These are phyloP conservation scores for Neodiprion lecontei DNA, from an alignment of 1,140 invertebrate species.

Conservation along the genomic window DNA sequence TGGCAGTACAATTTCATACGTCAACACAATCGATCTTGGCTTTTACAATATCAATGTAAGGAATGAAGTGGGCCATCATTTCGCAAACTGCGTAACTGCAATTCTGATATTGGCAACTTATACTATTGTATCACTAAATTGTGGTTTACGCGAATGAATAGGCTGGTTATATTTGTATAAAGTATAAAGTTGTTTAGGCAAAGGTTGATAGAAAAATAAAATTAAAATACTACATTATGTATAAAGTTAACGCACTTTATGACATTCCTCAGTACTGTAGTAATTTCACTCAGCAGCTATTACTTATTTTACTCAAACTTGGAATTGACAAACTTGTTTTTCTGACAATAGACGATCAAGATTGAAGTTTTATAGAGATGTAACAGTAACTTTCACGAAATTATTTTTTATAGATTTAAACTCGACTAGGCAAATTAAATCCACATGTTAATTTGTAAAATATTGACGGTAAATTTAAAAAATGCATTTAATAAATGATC, in stretches of 20 bases:
- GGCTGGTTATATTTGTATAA: not conserved
- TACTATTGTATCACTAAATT: not conserved
- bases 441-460: not conserved
- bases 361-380: not conserved
- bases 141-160: not conserved
- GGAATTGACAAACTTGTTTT: not conserved
- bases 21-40: not conserved
- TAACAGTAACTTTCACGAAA: not conserved
- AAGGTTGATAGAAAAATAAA: not conserved
- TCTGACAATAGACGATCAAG: too few relatives aligned
- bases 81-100: not conserved
- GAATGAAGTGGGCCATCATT: not conserved
- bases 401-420: too few relatives aligned
- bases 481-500: not conserved
- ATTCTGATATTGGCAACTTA: not conserved
- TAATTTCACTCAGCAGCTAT: not conserved
- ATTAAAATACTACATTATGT: not conserved
- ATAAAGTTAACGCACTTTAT: not conserved
- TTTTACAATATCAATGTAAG: not conserved
- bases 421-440: too few relatives aligned
- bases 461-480: not conserved
- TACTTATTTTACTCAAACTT: not conserved
- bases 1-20: not conserved
- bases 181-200: not conserved
- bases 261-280: conserved; percentile 1